Percentiles rank a stretch among this genome's conserved stretches.
These are phyloP conservation scores for Florisuga fusca DNA, from an alignment of 2,797 vertebrate genomes.

Conservation along the genomic window DNA sequence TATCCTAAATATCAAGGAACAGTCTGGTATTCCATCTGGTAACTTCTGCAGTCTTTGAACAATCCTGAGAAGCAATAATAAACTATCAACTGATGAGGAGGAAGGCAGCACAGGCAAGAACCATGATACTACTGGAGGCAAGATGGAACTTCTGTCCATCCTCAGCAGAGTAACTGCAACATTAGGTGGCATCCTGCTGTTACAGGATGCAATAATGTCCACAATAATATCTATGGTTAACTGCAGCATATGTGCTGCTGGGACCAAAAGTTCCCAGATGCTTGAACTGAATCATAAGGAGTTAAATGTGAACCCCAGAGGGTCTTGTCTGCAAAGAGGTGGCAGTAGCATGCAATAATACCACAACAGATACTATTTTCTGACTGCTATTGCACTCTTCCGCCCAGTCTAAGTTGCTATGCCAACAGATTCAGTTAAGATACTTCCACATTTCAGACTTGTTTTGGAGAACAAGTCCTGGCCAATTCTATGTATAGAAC, in stretches of 20 bases:
- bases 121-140: accelerated
- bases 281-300: background rate
- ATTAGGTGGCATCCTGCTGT: background rate
- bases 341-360: background rate
- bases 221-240: background rate
- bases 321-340: background rate
- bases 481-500: background rate
- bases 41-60: background rate
- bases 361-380: background rate
- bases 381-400: background rate
- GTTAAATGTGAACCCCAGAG: background rate
- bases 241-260: background rate
- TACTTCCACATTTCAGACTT: background rate
- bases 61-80: background rate
- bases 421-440: background rate
- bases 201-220: accelerated
- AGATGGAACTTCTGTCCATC: background rate
- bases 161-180: background rate
- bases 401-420: background rate
- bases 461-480: background rate
- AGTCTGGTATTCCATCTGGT: background rate
- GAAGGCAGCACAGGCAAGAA: background rate
- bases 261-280: background rate
- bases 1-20: background rate
- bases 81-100: background rate